Evolutionary conservation across 2,888 invertebrate genomes (phyloP).

Genomic region (Monoplex corrugatus): DNA sequence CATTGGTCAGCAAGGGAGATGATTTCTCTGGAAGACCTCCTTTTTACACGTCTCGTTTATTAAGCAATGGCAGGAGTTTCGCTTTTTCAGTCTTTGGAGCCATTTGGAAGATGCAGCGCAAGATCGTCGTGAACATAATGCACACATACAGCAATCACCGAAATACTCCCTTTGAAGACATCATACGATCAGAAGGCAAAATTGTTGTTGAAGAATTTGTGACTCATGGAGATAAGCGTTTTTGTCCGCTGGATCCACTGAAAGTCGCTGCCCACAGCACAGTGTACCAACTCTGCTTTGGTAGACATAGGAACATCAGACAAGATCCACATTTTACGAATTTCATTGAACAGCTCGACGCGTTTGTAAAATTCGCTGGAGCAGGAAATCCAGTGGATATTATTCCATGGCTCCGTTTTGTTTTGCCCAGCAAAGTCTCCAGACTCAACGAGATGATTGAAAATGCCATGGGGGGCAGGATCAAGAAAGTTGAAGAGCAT

Average conservation of each 20-base stretch:
- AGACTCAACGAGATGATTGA: conserved; percentile 41
- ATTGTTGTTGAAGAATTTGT: conserved; percentile 41
- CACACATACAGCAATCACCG: conserved; percentile 53
- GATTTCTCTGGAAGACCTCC: conserved; percentile 59
- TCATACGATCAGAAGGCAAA: conserved; percentile 49
- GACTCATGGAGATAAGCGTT: neutral
- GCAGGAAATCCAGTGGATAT: conserved; percentile 63
- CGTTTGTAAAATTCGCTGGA: conserved; percentile 54
- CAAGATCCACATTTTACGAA: conserved; percentile 50
- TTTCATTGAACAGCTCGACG: conserved; percentile 4
- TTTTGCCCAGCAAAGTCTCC: conserved; percentile 54
- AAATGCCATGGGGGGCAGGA: neutral
- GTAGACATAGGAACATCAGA: conserved; percentile 58
- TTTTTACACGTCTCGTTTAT: conserved; percentile 50
- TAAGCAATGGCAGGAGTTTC: conserved; percentile 48
- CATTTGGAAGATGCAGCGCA: conserved; percentile 60
- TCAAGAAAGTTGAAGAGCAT: conserved; percentile 55
- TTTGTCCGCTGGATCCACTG: conserved; percentile 46
- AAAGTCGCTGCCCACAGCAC: conserved; percentile 49
- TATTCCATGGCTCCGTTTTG: conserved; percentile 61
- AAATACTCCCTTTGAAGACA: conserved; percentile 51
- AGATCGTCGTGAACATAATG: conserved; percentile 59
- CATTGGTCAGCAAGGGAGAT: conserved; percentile 49
- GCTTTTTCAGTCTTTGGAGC: conserved; percentile 51
- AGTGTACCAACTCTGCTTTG: conserved; percentile 60